Percentiles rank a stretch among this genome's conserved stretches.
Conservation (phyloP, 2,888 invertebrate genomes). For the Graphium colonna region DNA sequence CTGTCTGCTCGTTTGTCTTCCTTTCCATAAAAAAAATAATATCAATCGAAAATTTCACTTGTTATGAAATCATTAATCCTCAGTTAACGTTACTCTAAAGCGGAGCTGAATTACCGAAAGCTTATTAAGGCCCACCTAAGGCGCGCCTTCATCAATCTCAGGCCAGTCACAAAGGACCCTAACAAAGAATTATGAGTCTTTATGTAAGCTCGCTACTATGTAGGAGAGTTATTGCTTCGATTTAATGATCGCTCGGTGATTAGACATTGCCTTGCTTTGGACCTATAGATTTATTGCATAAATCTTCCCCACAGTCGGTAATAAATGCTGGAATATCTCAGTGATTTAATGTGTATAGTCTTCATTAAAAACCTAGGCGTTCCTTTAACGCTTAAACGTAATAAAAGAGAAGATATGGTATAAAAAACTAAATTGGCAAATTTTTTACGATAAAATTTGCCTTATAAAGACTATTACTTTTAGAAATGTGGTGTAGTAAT, state of each 20-base stretch:
- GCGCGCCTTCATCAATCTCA: slow-evolving; percentile 72
- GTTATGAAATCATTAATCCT: slow-evolving; percentile 28
- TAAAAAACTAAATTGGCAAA: too few relatives aligned
- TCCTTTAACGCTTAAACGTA: slow-evolving; percentile 37
- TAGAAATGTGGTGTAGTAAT: too few relatives aligned
- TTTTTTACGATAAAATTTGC: slow-evolving; percentile 6
- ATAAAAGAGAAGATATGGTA: background rate
- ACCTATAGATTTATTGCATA: slow-evolving; percentile 66
- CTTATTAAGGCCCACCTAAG: slow-evolving; percentile 75
- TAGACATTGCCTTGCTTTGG: slow-evolving; percentile 62
- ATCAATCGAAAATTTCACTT: background rate
- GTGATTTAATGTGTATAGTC: slow-evolving; percentile 42
- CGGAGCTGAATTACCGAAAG: slow-evolving; percentile 53
- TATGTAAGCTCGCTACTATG: slow-evolving; percentile 71
- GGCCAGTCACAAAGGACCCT: slow-evolving; percentile 63
- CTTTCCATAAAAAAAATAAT: slow-evolving; percentile 19
- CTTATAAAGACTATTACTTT: too few relatives aligned
- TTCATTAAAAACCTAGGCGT: slow-evolving; percentile 46
- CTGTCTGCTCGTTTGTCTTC: too few relatives aligned
- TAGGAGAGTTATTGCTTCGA: slow-evolving; percentile 69
- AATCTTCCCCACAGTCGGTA: slow-evolving; percentile 51
- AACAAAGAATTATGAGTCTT: slow-evolving; percentile 72
- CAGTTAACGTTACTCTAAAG: slow-evolving; percentile 40
- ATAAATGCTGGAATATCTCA: slow-evolving; percentile 52
- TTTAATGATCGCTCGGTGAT: slow-evolving; percentile 71